Evolutionary conservation across 1,140 invertebrate species (phyloP), one percentile per base, ranked within the genome.

Genomic region (Rhagoletis pomonella): DNA sequence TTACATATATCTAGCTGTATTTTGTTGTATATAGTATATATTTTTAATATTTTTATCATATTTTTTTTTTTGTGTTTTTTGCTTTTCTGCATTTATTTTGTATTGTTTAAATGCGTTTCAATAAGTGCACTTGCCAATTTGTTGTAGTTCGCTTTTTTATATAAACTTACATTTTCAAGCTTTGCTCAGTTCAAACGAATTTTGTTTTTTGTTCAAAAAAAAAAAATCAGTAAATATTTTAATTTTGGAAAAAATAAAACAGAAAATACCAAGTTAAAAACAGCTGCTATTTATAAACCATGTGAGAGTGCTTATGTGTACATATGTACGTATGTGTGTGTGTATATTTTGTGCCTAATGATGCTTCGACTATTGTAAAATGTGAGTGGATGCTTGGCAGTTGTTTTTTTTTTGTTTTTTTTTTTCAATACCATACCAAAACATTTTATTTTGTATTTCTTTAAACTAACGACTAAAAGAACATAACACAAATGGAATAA

Each of bases 121-220:
- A 69, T 86, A 91, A 91, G 91, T 91, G 91, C 91, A 91, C 91
- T 91, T 91, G 91, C 91, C 91, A 91, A 91, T 91, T 81, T 81
- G 44, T 81, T 81, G 14, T 55, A 55, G 47, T 81, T 81, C 44
- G 73, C 73, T 55, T 29, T 29, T 29, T 50, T 81, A 42, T n/a
- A 7, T 55, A 81, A 81, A 29, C 67, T 73, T 17, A 67, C 64
- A 50, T 19, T 81, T 81, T 58, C 55, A 17, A 81, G 73, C 73
- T 55, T 50, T 55, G 47, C 73, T 81, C 17, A 81, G 14, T 81
- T 81, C n/a, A 67, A 62, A 62, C n/a, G n/a, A 14, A 29, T 19
- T 14, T 62, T 5, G 58, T 62, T 62, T 62, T 14, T 62, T n/a
- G 60, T 14, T 62, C 17, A 62, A 59, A 59, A 1, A 59, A 1